Base-by-base conservation (phyloP, 1,140 invertebrate species). In the Notospermus geniculatus region DNA sequence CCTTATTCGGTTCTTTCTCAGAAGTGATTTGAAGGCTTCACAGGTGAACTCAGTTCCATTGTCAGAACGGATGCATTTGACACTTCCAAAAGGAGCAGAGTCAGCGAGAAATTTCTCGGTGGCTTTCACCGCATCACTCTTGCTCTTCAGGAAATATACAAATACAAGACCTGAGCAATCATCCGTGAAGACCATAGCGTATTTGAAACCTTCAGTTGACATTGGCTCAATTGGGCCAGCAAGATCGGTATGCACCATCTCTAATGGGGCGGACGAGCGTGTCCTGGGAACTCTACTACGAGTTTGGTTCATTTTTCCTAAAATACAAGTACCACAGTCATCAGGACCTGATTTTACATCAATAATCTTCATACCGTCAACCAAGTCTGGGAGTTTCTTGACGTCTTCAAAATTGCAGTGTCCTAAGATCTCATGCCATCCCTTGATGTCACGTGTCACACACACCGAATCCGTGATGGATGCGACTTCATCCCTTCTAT, bases 61-160 rank as follows among this genome's bases (percentile, higher is more conserved):
- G 36, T 57, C 56, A 5, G 56, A 39, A n/a, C 56, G 15, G 2
- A 57, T 19, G 13, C 32, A 17, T 41, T 57, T 32, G 22, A 57
- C 36, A 17, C 32, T 57, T n/a, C 56, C 56, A 41, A 29, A 57
- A 22, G 56, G 56, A 19, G 56, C 56, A 19, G 30, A 9, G 56
- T 63, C 62, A 30, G 61, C 61, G 23, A 58, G 28, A 27, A 29
- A 64, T 50, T 57, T 30, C 45, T 56, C 54, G 13, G 45, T 43
- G 22, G 57, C 54, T 17, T 30, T 43, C 28, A 56, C 46, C 52
- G 43, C 15, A 54, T 66, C 62, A 53, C 55, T 58, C 27, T 66
- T 63, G 19, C 41, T 19, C 52, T 63, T 54, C 27, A 66, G 54
- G 50, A 63, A 59, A 39, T 64, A 66, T n/a, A 59, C 57, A 30